Percentiles rank a stretch among this genome's conserved stretches.
phyloP scores from a whole-genome alignment of 2,888 invertebrate genomes.

The Caenorhabditis becei region DNA sequence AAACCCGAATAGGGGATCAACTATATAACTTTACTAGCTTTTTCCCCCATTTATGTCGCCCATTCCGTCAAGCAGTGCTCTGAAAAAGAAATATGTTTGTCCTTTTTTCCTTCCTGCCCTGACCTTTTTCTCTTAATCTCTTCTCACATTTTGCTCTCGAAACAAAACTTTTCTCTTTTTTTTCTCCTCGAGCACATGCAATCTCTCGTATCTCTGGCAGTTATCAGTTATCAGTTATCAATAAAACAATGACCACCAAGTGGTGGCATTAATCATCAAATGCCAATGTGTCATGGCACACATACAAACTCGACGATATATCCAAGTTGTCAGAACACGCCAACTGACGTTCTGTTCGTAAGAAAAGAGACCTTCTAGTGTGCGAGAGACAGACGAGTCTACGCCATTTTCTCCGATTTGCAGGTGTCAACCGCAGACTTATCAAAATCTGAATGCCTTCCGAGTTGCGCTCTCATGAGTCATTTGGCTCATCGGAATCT shows the following conservation, averaged over 20 bases:
- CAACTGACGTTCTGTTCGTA: conserved; percentile 59
- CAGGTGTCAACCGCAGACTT: conserved; percentile 64
- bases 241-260: conserved; percentile 28
- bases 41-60: background rate
- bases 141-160: background rate
- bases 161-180: background rate
- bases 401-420: conserved; percentile 60
- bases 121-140: background rate
- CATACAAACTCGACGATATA: conserved; percentile 63
- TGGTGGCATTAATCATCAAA: conserved; percentile 55
- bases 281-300: conserved; percentile 56
- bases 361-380: conserved; percentile 52
- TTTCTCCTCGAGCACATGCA: background rate
- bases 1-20: conserved; percentile 22
- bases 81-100: conserved; percentile 8
- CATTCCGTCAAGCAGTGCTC: background rate
- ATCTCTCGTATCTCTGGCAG: too few relatives aligned
- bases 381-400: conserved; percentile 43
- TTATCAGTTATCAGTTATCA: conserved; percentile 2
- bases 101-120: background rate
- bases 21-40: conserved; percentile 16
- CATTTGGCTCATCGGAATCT: background rate
- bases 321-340: conserved; percentile 63
- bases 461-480: conserved; percentile 17
- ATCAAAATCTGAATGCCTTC: conserved; percentile 45